phyloP scores from a whole-genome alignment of 1,140 invertebrate species.

The Scaptodrosophila lebanonensis region DNA sequence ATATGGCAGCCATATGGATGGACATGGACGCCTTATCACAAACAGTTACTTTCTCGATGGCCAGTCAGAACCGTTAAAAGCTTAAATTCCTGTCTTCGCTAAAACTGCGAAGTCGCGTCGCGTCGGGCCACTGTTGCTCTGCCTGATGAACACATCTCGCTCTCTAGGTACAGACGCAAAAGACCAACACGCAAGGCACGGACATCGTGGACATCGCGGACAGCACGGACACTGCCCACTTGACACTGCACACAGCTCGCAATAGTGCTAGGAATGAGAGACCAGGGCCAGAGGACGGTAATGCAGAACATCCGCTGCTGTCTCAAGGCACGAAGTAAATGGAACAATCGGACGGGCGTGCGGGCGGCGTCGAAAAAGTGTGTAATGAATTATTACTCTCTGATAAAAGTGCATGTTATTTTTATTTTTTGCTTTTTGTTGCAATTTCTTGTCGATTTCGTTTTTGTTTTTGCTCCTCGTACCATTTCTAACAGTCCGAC shows the following conservation, averaged over 20 bases:
- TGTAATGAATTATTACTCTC: slow-evolving; percentile 75
- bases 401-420: slow-evolving; percentile 69
- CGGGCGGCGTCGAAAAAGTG: slow-evolving; percentile 46
- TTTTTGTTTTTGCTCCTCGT: slow-evolving; percentile 11
- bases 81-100: slow-evolving; percentile 31
- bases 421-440: slow-evolving; percentile 20
- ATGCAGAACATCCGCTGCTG: slow-evolving; percentile 41
- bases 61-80: slow-evolving; percentile 30
- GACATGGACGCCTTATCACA: slow-evolving; percentile 22
- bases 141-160: slow-evolving; percentile 41
- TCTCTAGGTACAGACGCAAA: slow-evolving; percentile 3
- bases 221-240: too few species aligned
- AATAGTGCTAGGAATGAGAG: too few species aligned
- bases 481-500: slow-evolving; percentile 12
- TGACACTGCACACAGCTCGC: too few species aligned
- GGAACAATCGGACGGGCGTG: slow-evolving; percentile 1
- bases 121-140: too few species aligned
- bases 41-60: slow-evolving; percentile 21
- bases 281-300: too few species aligned
- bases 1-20: slow-evolving; percentile 24
- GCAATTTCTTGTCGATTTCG: slow-evolving; percentile 7
- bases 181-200: slow-evolving; percentile 7
- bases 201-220: not conserved
- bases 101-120: too few species aligned
- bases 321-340: slow-evolving; percentile 2